Conservation (phyloP, 2,113 vertebrate genomes). For the Mugil cephalus region DNA sequence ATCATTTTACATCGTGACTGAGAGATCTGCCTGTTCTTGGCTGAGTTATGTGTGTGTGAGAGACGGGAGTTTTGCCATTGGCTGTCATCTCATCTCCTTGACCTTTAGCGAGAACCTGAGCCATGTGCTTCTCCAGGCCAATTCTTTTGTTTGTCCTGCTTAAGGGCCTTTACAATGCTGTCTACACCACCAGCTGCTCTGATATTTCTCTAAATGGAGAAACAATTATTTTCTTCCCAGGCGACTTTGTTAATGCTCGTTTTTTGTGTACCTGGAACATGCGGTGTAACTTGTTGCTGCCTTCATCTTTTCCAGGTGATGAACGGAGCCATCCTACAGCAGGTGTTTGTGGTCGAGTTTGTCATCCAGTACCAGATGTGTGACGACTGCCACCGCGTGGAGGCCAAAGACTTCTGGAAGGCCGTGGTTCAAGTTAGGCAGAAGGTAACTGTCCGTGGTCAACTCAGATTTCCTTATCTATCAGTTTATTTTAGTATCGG, state of each 20-base stretch:
- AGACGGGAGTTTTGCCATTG: conserved; percentile 10
- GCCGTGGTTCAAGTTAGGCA: conserved; percentile 96
- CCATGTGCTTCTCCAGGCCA: conserved; percentile 18
- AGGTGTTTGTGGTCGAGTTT: conserved; percentile 96
- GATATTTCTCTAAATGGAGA: not conserved
- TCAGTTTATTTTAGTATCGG: not conserved
- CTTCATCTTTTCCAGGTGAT: conserved; percentile 87
- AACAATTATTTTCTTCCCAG: not conserved
- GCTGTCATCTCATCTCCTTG: conserved; percentile 66
- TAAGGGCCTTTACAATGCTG: conserved; percentile 6
- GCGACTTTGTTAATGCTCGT: not conserved
- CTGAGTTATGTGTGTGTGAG: conserved; percentile 24
- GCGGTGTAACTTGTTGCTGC: conserved; percentile 27
- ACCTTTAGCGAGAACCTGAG: conserved; percentile 69
- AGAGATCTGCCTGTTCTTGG: conserved; percentile 6
- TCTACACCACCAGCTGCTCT: conserved; percentile 4
- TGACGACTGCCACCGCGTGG: conserved; percentile 96
- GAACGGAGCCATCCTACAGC: conserved; percentile 96
- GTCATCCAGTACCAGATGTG: conserved; percentile 94
- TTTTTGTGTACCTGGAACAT: not conserved
- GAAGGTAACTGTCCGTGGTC: conserved; percentile 85
- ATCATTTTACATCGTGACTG: not conserved
- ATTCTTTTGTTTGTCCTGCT: conserved; percentile 41
- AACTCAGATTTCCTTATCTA: not conserved
- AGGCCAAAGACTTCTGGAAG: conserved; percentile 99